Evolutionary conservation across 2,888 invertebrate genomes (phyloP), one percentile per base, ranked within the genome.

Genomic region (Kryphioiulus occultus): DNA sequence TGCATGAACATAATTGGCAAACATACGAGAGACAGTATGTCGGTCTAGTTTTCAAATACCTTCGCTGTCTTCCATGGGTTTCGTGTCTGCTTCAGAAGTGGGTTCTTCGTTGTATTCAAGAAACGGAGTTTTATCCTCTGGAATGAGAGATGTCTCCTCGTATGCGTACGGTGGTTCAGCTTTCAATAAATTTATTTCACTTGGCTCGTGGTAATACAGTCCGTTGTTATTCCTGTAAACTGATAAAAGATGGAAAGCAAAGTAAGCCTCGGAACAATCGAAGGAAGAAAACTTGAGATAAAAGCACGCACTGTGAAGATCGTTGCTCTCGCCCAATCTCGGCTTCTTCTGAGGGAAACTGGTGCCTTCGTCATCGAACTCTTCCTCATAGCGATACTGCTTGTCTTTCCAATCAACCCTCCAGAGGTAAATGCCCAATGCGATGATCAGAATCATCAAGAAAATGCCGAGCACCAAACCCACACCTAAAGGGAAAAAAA

Each of bases 381-480:
- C 90, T 42, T 95, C 95, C 90, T 95, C 94, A 91, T 96, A 95
- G 89, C 95, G 93, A 86, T 95, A 94, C 90, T 94, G 92, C 91
- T 95, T 95, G 91, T 96, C 95, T 84, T 94, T 94, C 90, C 95
- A 94, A 91, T 96, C 95, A 17, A 95, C 95, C 90, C 95, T 93
- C 93, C 95, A 96, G 85, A 95, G 94, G 90, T 96, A 96, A 90
- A 96, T 95, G 86, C 93, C 92, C 89, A 95, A 94, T 89, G 94
- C 94, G 88, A 95, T 91, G 17, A 94, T 94, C 90, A 95, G 95
- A 26, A 95, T 92, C 82, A 96, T 93, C 91, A 97, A 96, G 89
- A 97, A 93, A 68, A 95, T 94, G 59, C 95, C 95, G 84, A 97
- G 93, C 0, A 95, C 95, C 89, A 97, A 95, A 91, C 97, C 96